Evolutionary conservation across 1,140 invertebrate species (phyloP).

Genomic region (Rhopalosiphum padi): DNA sequence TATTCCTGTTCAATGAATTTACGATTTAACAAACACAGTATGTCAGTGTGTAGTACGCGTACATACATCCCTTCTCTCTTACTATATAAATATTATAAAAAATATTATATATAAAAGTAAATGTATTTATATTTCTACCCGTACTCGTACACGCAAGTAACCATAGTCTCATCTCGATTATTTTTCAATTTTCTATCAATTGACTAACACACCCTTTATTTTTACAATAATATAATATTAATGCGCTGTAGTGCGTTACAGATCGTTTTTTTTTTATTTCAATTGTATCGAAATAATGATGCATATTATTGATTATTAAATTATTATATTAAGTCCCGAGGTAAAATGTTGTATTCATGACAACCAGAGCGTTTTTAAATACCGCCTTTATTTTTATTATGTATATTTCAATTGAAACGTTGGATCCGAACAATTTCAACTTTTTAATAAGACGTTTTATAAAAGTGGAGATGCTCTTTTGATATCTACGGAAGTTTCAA

Average conservation of each 20-base stretch:
- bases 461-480: background rate
- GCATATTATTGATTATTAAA: background rate
- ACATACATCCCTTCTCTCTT: background rate
- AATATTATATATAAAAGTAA: background rate
- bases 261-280: background rate
- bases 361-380: background rate
- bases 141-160: background rate
- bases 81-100: background rate
- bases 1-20: slow-evolving; percentile 8
- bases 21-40: background rate
- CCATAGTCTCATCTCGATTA: background rate
- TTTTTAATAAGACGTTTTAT: background rate
- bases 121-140: background rate
- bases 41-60: background rate
- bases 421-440: background rate
- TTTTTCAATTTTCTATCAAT: background rate
- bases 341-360: background rate
- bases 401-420: background rate
- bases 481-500: background rate
- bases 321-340: background rate
- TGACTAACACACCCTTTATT: background rate
- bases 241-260: background rate
- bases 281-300: background rate
- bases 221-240: background rate
- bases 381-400: background rate